Percentiles rank a stretch among this genome's conserved stretches.
Evolutionary conservation across 1,140 invertebrate genomes (phyloP).

Genomic region (Colletes latitarsis): DNA sequence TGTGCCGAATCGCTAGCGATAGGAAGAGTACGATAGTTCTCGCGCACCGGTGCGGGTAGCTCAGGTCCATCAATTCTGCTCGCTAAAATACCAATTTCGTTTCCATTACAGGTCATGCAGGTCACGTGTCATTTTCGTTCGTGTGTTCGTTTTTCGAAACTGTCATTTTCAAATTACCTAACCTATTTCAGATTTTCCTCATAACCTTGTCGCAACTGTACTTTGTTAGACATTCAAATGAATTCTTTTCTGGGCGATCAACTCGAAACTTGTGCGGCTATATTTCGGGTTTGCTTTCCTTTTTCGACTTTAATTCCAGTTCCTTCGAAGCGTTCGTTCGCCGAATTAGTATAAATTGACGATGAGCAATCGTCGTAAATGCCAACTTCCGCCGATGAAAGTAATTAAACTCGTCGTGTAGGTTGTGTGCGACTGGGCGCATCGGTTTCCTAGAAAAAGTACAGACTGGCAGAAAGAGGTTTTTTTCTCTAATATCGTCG

Average conservation of each 20-base stretch:
- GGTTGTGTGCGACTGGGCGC: not conserved
- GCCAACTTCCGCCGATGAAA: conserved; percentile 45
- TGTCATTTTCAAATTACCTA: too few species aligned
- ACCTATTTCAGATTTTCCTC: too few species aligned
- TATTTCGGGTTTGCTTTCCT: not conserved
- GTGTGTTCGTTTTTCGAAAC: too few species aligned
- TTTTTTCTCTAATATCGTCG: not conserved
- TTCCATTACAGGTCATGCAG: too few species aligned
- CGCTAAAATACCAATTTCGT: too few species aligned
- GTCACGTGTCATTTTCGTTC: too few species aligned
- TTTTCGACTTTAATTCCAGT: not conserved
- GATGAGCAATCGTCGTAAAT: conserved; percentile 44
- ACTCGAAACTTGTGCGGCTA: not conserved
- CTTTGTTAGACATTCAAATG: too few species aligned
- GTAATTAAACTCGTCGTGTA: conserved; percentile 42
- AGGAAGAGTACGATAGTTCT: too few species aligned
- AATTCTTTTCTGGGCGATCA: too few species aligned
- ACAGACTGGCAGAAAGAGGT: not conserved
- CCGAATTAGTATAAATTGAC: conserved; percentile 46
- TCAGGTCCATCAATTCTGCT: too few species aligned
- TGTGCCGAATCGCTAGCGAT: conserved; percentile 28
- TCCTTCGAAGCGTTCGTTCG: conserved; percentile 24
- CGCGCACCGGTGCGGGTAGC: too few species aligned
- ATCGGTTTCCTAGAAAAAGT: conserved; percentile 32
- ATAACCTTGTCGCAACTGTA: too few species aligned